phyloP scores from a whole-genome alignment of 1,140 invertebrate species.

The Eumaeus atala region DNA sequence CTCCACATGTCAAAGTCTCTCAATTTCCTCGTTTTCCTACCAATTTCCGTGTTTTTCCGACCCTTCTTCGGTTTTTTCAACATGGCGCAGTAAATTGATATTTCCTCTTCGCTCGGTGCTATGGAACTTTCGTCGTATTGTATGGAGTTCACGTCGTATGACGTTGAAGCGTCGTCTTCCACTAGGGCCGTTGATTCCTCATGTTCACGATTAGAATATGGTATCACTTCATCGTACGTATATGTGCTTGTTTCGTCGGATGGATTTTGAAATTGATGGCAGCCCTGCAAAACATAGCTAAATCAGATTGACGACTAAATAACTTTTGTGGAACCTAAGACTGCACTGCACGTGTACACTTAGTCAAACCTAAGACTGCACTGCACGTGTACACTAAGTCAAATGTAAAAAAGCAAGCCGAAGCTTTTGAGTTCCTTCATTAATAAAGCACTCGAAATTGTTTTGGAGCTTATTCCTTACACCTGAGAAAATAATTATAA shows the following conservation, averaged over 20 bases:
- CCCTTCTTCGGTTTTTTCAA: constrained; percentile 55
- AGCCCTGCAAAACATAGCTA: background rate
- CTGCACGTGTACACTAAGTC: too few relatives aligned
- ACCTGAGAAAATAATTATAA: too few relatives aligned
- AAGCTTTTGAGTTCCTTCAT: too few relatives aligned
- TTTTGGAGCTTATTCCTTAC: too few relatives aligned
- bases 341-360: too few relatives aligned
- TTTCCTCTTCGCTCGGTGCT: constrained; percentile 44
- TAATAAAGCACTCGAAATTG: too few relatives aligned
- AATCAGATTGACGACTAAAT: too few relatives aligned
- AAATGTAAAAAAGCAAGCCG: too few relatives aligned
- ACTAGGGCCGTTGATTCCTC: constrained; percentile 29
- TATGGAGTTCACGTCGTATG: constrained; percentile 32
- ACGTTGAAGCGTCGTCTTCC: constrained; percentile 36
- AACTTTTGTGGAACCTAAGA: too few relatives aligned
- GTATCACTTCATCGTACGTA: constrained; percentile 35
- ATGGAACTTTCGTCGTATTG: constrained; percentile 49
- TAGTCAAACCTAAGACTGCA: too few relatives aligned
- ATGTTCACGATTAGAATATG: constrained; percentile 22
- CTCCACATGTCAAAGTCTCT: constrained; percentile 60
- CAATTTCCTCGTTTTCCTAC: constrained; percentile 38
- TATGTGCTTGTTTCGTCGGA: constrained; percentile 39
- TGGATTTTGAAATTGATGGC: constrained; percentile 36
- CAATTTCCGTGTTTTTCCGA: constrained; percentile 12
- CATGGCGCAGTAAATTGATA: constrained; percentile 46